Conservation (phyloP, 35 echinoderm and acorn worm species). For the Lytechinus pictus region DNA sequence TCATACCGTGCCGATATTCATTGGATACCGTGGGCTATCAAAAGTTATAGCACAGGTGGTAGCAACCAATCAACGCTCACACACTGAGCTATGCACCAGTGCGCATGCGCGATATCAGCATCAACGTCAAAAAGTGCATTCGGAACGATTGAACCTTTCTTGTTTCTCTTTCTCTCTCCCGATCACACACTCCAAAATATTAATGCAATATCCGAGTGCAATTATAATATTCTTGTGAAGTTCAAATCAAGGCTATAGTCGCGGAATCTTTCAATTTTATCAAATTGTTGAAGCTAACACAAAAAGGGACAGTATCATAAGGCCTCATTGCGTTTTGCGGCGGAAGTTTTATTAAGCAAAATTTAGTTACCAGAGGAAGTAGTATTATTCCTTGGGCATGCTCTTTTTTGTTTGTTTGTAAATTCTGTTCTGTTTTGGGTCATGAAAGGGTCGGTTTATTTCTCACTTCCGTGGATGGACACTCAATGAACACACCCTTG, state of each 20-base stretch:
- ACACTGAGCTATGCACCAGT: neutral
- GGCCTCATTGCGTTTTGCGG: constrained; percentile 5
- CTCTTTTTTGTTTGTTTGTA: neutral
- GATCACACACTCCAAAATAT: neutral
- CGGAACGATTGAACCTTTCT: neutral
- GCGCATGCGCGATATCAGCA: neutral
- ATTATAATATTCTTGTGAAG: neutral
- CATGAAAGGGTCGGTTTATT: constrained; percentile 9
- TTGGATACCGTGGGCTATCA: neutral
- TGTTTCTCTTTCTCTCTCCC: neutral
- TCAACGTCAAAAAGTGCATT: constrained; percentile 1
- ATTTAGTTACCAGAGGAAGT: neutral
- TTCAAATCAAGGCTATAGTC: constrained; percentile 11
- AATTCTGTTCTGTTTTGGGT: neutral
- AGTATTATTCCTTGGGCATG: neutral
- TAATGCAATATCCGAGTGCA: neutral
- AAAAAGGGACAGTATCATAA: neutral
- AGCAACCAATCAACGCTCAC: neutral
- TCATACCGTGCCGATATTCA: neutral
- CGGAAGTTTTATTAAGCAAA: constrained; percentile 30
- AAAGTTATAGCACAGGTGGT: constrained; percentile 4
- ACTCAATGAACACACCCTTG: neutral
- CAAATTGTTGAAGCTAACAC: neutral
- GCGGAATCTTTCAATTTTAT: constrained; percentile 13
- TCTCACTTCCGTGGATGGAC: constrained; percentile 22